Conservation (phyloP, 2,797 vertebrate genomes). For the Tokudaia muenninki region DNA sequence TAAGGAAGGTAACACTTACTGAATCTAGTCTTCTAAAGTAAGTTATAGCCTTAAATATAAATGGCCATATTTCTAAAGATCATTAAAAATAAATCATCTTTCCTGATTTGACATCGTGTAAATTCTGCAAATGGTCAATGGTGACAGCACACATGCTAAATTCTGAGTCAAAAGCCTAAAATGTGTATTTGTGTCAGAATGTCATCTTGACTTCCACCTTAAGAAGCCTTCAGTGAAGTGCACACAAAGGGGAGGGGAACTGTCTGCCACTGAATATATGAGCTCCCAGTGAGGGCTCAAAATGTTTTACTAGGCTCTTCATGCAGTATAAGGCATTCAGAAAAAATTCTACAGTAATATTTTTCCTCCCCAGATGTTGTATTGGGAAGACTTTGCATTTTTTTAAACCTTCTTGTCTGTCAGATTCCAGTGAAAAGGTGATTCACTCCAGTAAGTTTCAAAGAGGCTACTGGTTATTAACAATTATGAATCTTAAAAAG, state of each 20-base stretch:
- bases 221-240: conserved; percentile 55
- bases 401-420: conserved; percentile 46
- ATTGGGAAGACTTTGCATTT: conserved; percentile 68
- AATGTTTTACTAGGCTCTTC: conserved; percentile 73
- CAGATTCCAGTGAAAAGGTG: conserved; percentile 69
- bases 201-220: conserved; percentile 54
- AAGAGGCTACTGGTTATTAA: conserved; percentile 51
- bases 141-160: conserved; percentile 57
- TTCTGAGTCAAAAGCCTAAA: conserved; percentile 58
- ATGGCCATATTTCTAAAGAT: conserved; percentile 66
- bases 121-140: conserved; percentile 35
- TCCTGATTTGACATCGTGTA: conserved; percentile 62
- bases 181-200: conserved; percentile 62
- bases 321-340: conserved; percentile 61
- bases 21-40: conserved; percentile 58
- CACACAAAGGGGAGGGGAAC: neutral
- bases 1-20: conserved; percentile 27
- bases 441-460: conserved; percentile 73
- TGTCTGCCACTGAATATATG: conserved; percentile 57
- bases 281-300: conserved; percentile 30
- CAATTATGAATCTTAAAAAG: neutral
- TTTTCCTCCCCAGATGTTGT: conserved; percentile 79
- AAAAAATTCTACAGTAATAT: conserved; percentile 69
- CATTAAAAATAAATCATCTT: conserved; percentile 75
- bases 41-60: conserved; percentile 74